Evolutionary conservation across 2,797 vertebrate genomes (phyloP), one percentile per base, ranked within the genome.

Genomic region (Siniperca obscura): DNA sequence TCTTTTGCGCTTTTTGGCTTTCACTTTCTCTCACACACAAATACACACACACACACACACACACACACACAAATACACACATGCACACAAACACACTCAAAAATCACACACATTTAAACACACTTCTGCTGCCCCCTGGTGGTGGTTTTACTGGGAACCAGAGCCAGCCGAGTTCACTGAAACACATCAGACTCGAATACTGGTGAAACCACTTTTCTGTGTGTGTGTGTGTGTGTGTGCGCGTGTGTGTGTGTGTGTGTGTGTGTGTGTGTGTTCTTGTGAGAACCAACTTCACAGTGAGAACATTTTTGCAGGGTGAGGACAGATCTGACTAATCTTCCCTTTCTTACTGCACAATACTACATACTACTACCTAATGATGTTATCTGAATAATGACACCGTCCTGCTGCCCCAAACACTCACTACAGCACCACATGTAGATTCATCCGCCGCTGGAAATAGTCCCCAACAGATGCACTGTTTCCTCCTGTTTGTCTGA

Each of bases 61-160:
- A 55, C 56, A 44, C 16, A 27, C 48, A 56, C 25, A 69, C 52
- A 64, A 40, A 8, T 27, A 34, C 30, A 22, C 53, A 70, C 50
- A 38, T 48, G 64, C 64, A 55, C 74, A 71, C 66, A 27, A 53
- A 61, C 57, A 48, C 30, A 44, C 22, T 48, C 30, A 27, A 56
- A 61, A 68, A 2, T 21, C 72, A 70, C 40, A 60, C 25, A 55
- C 70, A 21, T 27, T 44, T 22, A 50, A 30, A 71, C 21, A 73
- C 48, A 64, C 42, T 9, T 79, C 76, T 88, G 80, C 86, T 83
- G 74, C 86, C 88, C 73, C 75, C 90, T 89, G 70, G 61, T 86
- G 86, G 76, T 59, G 40, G 19, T n/a, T 46, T 36, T 5, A 66
- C 53, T 57, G 53, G n/a, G 22, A 76, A 64, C 40, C 27, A 17